A percentile compares a stretch with the other conserved stretches of the same genome.
Evolutionary conservation across 2,113 vertebrate genomes (phyloP).

Genomic region (Toxotes jaculatrix): DNA sequence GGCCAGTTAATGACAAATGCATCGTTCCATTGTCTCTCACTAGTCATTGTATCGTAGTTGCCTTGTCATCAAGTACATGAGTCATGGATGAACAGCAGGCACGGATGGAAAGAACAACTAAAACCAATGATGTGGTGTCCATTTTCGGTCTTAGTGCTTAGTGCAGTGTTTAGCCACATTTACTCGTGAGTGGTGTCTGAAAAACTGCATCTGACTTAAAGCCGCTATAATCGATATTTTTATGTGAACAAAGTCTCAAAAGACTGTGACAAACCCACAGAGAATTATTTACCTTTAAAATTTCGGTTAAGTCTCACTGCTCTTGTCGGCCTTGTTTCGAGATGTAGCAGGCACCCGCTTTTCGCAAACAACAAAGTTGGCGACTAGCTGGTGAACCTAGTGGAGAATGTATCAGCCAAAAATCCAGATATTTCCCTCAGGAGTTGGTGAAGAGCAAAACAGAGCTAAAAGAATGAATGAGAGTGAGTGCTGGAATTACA

Average conservation of each 20-base stretch:
- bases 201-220: background rate
- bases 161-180: background rate
- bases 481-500: no score
- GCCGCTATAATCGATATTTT: background rate
- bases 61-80: constrained; percentile 2
- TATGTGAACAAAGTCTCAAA: background rate
- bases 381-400: no score
- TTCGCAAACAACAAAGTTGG: no score
- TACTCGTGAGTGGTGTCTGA: background rate
- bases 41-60: constrained; percentile 17
- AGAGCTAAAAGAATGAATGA: no score
- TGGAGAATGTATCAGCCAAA: no score
- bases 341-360: no score
- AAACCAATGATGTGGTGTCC: constrained; percentile 11
- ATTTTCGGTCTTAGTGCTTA: background rate
- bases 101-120: constrained; percentile 21
- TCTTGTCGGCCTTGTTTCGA: background rate
- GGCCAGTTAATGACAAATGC: constrained; percentile 2
- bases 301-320: background rate
- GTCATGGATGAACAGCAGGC: constrained; percentile 14
- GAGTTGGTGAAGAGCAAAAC: no score
- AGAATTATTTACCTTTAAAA: background rate
- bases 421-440: no score
- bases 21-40: constrained; percentile 44
- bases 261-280: background rate